phyloP scores from a whole-genome alignment of 2,888 invertebrate genomes.

The Cantharis rustica region DNA sequence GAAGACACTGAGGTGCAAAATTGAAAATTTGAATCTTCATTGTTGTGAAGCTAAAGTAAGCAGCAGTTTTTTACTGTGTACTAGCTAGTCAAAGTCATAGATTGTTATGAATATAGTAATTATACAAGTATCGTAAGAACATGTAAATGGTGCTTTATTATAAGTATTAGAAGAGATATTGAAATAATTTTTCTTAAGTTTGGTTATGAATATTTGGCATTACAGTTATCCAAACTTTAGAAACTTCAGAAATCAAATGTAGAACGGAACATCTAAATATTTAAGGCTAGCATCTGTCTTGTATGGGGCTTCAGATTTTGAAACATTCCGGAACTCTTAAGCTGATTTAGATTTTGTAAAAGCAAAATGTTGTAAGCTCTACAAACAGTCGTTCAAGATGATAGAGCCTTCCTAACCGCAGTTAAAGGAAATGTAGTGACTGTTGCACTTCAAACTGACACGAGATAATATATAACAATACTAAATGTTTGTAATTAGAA shows the following conservation, averaged over 20 bases:
- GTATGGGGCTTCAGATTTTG: slow-evolving; percentile 23
- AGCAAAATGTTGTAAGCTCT: slow-evolving; percentile 43
- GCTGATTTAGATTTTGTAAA: slow-evolving; percentile 44
- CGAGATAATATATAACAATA: slow-evolving; percentile 3
- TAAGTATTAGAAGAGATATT: not conserved
- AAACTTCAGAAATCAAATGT: slow-evolving; percentile 26
- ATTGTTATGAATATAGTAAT: no score
- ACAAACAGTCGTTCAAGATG: slow-evolving; percentile 29
- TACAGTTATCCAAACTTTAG: not conserved
- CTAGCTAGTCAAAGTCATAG: no score
- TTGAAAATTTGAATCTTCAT: no score
- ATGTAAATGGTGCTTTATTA: not conserved
- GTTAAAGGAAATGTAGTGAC: slow-evolving; percentile 27
- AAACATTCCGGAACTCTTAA: slow-evolving; percentile 40
- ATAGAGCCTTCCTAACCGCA: slow-evolving; percentile 17
- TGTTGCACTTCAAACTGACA: slow-evolving; percentile 14
- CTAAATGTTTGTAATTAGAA: not conserved
- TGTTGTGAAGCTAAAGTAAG: no score
- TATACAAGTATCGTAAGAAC: not conserved
- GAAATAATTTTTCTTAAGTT: not conserved
- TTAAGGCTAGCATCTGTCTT: slow-evolving; percentile 24
- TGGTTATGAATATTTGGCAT: not conserved
- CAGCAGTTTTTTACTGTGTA: no score
- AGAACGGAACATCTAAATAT: slow-evolving; percentile 26
- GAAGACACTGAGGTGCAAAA: no score